phyloP scores from a whole-genome alignment of 2,888 invertebrate species.

The Hemistola chrysoprasaria region DNA sequence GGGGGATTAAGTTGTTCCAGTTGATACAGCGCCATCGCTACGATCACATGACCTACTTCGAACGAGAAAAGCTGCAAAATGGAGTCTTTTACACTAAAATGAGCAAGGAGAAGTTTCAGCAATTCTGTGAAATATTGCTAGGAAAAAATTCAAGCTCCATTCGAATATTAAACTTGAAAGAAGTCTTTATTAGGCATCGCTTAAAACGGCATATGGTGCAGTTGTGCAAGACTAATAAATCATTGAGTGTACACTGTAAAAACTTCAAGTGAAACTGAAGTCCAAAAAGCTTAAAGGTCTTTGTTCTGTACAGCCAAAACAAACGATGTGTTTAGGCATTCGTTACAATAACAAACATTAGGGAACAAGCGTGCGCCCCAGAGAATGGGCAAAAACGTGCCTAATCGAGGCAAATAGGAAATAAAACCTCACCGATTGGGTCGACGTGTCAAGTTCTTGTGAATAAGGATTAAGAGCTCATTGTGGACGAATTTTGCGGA shows the following conservation, averaged over 20 bases:
- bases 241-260: conserved; percentile 52
- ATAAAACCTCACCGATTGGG: conserved; percentile 52
- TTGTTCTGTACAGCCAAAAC: conserved; percentile 78
- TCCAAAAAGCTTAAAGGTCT: conserved; percentile 58
- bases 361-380: conserved; percentile 42
- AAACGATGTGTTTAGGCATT: conserved; percentile 68
- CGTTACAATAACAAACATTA: conserved; percentile 72
- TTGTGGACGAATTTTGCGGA: conserved; percentile 58
- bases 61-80: conserved; percentile 11
- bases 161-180: conserved; percentile 32
- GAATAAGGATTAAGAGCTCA: conserved; percentile 63
- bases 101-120: conserved; percentile 17
- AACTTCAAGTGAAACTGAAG: conserved; percentile 62
- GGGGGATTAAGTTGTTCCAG: conserved; percentile 14
- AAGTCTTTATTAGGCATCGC: conserved; percentile 35
- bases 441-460: conserved; percentile 58
- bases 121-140: conserved; percentile 10
- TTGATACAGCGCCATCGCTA: conserved; percentile 10
- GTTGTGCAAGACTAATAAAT: conserved; percentile 52
- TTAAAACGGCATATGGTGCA: conserved; percentile 41
- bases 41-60: conserved; percentile 12
- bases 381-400: conserved; percentile 60
- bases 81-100: conserved; percentile 17
- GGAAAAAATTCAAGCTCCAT: conserved; percentile 6
- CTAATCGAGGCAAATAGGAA: conserved; percentile 58